These are phyloP conservation scores for Laticauda colubrina DNA, from an alignment of 2,113 vertebrate genomes.

Conservation along the genomic window DNA sequence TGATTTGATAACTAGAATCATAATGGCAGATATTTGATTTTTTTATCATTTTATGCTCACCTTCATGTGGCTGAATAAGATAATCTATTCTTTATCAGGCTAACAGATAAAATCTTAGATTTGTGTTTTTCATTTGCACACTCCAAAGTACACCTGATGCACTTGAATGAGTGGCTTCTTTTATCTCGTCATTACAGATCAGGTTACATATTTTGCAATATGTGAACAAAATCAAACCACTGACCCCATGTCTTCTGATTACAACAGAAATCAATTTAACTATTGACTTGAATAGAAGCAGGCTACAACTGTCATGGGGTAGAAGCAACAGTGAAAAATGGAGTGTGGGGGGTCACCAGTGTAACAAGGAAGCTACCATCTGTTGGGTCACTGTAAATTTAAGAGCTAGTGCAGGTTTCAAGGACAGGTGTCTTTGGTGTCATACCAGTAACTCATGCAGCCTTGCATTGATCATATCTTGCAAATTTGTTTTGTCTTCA, in stretches of 20 bases:
- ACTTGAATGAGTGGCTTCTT: not conserved
- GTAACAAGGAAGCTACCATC: conserved; percentile 28
- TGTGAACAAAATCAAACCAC: not conserved
- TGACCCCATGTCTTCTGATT: not conserved
- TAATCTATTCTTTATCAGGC: not conserved
- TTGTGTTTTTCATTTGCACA: not conserved
- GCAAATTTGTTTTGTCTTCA: conserved; percentile 90
- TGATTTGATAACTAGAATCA: not conserved
- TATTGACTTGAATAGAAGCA: not conserved
- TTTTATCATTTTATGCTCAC: not conserved
- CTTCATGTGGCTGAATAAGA: not conserved
- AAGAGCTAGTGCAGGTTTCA: not conserved
- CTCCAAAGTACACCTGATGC: not conserved
- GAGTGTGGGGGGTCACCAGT: not conserved
- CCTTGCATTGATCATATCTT: conserved; percentile 77
- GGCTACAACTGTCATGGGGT: not conserved
- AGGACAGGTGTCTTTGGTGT: conserved; percentile 39
- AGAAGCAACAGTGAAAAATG: not conserved
- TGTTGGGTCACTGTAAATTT: not conserved
- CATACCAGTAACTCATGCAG: conserved; percentile 84
- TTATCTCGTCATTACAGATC: not conserved
- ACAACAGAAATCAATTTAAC: not conserved
- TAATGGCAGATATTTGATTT: not conserved
- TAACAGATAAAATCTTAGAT: not conserved
- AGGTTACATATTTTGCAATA: not conserved